Percentiles rank a stretch among this genome's conserved stretches.
Conservation (phyloP, 2,888 invertebrate genomes). For the Andrena bicolor region DNA sequence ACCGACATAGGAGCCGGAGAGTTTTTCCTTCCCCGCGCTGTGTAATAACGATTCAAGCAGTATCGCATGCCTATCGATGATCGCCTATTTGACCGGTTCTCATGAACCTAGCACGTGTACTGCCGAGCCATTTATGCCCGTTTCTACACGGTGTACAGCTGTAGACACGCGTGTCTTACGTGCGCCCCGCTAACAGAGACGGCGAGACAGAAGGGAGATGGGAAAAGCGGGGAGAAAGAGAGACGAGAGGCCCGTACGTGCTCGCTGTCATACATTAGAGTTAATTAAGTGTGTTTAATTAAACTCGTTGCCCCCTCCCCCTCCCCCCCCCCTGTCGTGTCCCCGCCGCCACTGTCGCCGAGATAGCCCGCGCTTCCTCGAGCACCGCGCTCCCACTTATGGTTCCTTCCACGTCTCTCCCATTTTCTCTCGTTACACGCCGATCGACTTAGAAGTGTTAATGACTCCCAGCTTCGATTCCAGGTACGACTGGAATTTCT, state of each 20-base stretch:
- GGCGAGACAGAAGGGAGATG: conserved; percentile 7
- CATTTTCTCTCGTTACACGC: conserved; percentile 63
- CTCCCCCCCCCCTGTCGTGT: conserved; percentile 66
- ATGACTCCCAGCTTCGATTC: conserved; percentile 74
- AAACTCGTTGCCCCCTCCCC: conserved; percentile 74
- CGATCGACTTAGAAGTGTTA: conserved; percentile 72
- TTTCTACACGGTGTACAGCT: conserved; percentile 51
- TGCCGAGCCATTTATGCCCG: conserved; percentile 59
- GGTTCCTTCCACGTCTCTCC: conserved; percentile 54
- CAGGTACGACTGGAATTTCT: conserved; percentile 75
- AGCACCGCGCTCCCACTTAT: conserved; percentile 40
- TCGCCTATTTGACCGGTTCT: conserved; percentile 63
- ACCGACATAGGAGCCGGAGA: neutral
- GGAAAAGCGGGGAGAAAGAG: neutral
- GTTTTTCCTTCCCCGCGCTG: conserved; percentile 16
- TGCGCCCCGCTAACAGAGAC: conserved; percentile 39
- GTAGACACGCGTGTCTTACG: conserved; percentile 62
- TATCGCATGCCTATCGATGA: conserved; percentile 50
- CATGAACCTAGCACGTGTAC: conserved; percentile 62
- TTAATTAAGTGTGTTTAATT: conserved; percentile 81
- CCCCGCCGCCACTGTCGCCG: conserved; percentile 32
- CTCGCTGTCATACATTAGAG: conserved; percentile 73
- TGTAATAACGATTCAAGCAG: conserved; percentile 38
- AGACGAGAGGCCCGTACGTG: conserved; percentile 50
- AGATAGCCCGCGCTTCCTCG: conserved; percentile 53